Percentiles rank a stretch among this genome's conserved stretches.
Evolutionary conservation across 2,113 vertebrate genomes (phyloP).

Genomic region (Haplochromis vanheusdeni): DNA sequence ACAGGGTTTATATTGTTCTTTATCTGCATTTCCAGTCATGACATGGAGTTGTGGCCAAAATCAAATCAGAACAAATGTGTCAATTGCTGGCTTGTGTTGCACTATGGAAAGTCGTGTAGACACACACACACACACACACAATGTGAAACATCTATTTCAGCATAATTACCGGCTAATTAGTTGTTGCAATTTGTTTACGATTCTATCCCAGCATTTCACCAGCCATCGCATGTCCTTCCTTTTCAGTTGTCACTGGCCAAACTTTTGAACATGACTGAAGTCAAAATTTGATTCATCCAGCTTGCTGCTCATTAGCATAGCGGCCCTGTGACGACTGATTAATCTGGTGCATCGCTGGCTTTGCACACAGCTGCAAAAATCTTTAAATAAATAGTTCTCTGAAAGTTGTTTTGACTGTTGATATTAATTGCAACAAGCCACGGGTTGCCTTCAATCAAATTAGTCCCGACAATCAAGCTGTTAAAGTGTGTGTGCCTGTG

Average conservation of each 20-base stretch:
- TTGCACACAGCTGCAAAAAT: not conserved
- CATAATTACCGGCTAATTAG: conserved; percentile 22
- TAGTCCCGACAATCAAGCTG: conserved; percentile 19
- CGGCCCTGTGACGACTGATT: not conserved
- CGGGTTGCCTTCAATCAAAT: conserved; percentile 13
- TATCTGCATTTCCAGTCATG: not conserved
- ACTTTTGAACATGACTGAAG: not conserved
- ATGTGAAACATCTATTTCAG: not conserved
- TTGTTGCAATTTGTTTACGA: not conserved
- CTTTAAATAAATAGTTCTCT: not conserved
- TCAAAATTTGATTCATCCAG: not conserved
- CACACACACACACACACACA: not conserved
- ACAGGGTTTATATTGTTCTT: not conserved
- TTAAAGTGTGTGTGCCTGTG: not conserved
- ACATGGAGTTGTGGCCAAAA: not conserved
- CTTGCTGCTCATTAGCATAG: conserved; percentile 23
- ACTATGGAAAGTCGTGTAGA: not conserved
- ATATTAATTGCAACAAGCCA: conserved; percentile 4
- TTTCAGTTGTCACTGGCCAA: not conserved
- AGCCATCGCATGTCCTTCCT: not conserved
- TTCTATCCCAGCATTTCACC: not conserved
- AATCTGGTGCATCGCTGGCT: not conserved
- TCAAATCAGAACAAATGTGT: not conserved
- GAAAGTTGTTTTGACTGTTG: conserved; percentile 4
- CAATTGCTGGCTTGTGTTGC: not conserved